Evolutionary conservation across 2,113 vertebrate species (phyloP).

Genomic region (Hippocampus mohnikei): DNA sequence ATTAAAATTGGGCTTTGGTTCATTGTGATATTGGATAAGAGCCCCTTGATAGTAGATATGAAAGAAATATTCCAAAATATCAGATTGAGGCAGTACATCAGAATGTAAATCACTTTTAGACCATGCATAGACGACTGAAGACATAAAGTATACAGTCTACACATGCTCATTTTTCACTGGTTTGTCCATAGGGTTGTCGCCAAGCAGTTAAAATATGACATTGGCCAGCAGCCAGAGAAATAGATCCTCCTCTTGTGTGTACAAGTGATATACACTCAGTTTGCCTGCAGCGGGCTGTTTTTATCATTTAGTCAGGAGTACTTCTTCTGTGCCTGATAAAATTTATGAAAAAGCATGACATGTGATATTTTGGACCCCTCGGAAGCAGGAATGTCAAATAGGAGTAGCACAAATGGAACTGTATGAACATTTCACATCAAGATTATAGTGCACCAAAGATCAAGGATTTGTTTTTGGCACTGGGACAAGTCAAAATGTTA

Average conservation of each 20-base stretch:
- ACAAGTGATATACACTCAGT: background rate
- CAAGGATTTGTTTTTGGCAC: too few relatives aligned
- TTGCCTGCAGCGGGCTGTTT: background rate
- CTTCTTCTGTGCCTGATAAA: background rate
- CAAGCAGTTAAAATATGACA: background rate
- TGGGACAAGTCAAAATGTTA: too few relatives aligned
- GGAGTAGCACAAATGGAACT: background rate
- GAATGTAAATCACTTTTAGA: background rate
- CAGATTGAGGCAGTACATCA: background rate
- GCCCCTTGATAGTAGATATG: background rate
- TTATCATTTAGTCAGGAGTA: background rate
- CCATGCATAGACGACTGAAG: background rate
- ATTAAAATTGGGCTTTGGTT: background rate
- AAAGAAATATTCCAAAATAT: background rate
- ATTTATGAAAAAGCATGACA: background rate
- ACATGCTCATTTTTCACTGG: background rate
- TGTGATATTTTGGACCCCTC: background rate
- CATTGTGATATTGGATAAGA: background rate
- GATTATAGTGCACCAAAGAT: background rate
- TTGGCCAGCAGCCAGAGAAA: background rate
- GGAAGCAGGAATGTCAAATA: background rate
- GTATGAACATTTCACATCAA: background rate
- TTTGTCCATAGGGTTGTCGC: background rate
- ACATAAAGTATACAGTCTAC: background rate
- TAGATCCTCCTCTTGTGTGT: background rate